A percentile compares a stretch with the other conserved stretches of the same genome.
phyloP scores from a whole-genome alignment of 2,888 invertebrate genomes.

The Drosophila ustulata region DNA sequence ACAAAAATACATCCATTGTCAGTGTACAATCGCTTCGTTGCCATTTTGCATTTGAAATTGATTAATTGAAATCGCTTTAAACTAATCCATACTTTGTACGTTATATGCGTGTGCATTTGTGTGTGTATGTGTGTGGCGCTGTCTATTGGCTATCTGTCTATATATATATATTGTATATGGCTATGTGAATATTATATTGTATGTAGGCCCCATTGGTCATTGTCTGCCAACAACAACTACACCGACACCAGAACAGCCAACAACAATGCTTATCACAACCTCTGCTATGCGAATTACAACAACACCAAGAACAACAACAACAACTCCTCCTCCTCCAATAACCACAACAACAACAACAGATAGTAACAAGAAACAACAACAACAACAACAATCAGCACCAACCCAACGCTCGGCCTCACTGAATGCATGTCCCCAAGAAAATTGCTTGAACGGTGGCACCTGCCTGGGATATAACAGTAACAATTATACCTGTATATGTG shows the following conservation, averaged over 20 bases:
- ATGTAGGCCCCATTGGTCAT: constrained; percentile 84
- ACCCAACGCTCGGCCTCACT: constrained; percentile 83
- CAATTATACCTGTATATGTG: constrained; percentile 90
- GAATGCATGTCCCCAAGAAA: constrained; percentile 85
- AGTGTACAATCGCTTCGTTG: neutral
- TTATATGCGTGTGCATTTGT: neutral
- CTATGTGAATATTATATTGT: constrained; percentile 31
- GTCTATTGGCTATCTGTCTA: constrained; percentile 19
- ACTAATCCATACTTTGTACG: constrained; percentile 39
- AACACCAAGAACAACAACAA: constrained; percentile 50
- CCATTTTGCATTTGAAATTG: constrained; percentile 7
- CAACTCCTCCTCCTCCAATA: constrained; percentile 44
- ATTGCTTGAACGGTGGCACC: constrained; percentile 90
- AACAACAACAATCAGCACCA: constrained; percentile 60
- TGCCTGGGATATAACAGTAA: constrained; percentile 88
- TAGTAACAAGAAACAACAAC: constrained; percentile 43
- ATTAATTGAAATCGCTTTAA: constrained; percentile 13
- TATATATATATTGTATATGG: constrained; percentile 22
- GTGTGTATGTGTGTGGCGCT: neutral
- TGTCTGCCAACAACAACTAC: constrained; percentile 82
- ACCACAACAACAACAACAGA: constrained; percentile 53
- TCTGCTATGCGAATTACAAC: constrained; percentile 52
- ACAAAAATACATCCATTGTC: neutral
- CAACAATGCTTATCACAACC: constrained; percentile 47
- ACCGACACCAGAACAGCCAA: constrained; percentile 68